phyloP scores from a whole-genome alignment of 2,888 invertebrate genomes.

The Pristionchus mayeri region DNA sequence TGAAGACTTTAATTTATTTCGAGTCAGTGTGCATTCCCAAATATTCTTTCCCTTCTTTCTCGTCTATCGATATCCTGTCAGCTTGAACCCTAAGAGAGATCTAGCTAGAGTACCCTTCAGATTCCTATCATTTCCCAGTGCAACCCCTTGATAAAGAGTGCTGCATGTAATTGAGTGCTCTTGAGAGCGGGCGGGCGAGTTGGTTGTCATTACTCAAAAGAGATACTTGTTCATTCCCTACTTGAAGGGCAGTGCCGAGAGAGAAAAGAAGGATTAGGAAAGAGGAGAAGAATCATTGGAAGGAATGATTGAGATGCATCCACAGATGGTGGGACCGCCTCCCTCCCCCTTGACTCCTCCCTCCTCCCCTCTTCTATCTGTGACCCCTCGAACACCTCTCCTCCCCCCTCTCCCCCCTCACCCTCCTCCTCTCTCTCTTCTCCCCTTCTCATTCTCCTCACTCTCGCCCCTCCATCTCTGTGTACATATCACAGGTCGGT shows the following conservation, averaged over 20 bases:
- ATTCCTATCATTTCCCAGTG: not conserved
- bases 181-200: slow-evolving; percentile 28
- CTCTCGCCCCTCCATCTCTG: slow-evolving; percentile 36
- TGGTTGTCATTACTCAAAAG: slow-evolving; percentile 48
- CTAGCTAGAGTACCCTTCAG: slow-evolving; percentile 25
- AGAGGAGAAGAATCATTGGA: slow-evolving; percentile 21
- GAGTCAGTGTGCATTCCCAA: not conserved
- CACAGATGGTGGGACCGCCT: slow-evolving; percentile 39
- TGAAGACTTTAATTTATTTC: slow-evolving; percentile 16
- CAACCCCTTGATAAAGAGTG: slow-evolving; percentile 9
- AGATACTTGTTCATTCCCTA: slow-evolving; percentile 39
- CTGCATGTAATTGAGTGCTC: not conserved
- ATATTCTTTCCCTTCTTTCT: slow-evolving; percentile 45
- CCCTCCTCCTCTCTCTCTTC: slow-evolving; percentile 24
- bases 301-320: slow-evolving; percentile 35
- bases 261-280: slow-evolving; percentile 35
- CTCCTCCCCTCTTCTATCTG: slow-evolving; percentile 36
- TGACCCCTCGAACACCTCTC: slow-evolving; percentile 30
- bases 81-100: slow-evolving; percentile 13
- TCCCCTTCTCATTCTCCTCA: not conserved
- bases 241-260: slow-evolving; percentile 51
- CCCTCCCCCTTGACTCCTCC: not conserved
- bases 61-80: not conserved
- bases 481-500: slow-evolving; percentile 49
- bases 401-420: not conserved